Conservation (phyloP, 2,888 invertebrate species). For the Notodonta dromedarius region DNA sequence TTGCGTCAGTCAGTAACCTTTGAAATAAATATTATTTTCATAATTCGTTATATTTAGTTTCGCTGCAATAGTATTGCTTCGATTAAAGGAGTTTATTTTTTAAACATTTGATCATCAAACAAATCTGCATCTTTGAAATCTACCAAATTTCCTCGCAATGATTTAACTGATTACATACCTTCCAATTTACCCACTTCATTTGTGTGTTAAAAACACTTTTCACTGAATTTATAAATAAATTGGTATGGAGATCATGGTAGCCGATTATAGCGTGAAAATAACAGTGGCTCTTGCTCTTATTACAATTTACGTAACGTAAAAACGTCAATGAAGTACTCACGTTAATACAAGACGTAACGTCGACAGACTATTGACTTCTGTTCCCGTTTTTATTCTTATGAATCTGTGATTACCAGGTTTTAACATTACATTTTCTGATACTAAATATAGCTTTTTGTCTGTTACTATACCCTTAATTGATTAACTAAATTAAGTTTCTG, state of each 20-base stretch:
- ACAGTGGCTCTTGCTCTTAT: constrained; percentile 19
- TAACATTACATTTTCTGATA: too few relatives aligned
- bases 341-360: constrained; percentile 15
- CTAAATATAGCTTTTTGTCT: too few relatives aligned
- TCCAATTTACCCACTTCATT: not conserved
- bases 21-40: not conserved
- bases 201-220: not conserved
- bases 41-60: not conserved
- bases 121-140: too few relatives aligned
- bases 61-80: not conserved
- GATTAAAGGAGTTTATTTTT: too few relatives aligned
- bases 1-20: not conserved
- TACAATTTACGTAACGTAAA: constrained; percentile 50
- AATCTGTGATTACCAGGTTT: too few relatives aligned
- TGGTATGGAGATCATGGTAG: not conserved
- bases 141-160: too few relatives aligned
- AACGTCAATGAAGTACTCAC: constrained; percentile 33
- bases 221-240: not conserved
- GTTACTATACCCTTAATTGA: too few relatives aligned
- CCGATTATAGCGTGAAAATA: not conserved
- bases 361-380: too few relatives aligned
- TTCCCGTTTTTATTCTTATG: too few relatives aligned
- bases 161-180: too few relatives aligned
- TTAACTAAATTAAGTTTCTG: too few relatives aligned
- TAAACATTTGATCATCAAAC: too few relatives aligned